A percentile compares a stretch with the other conserved stretches of the same genome.
Conservation (phyloP, 2,113 vertebrate genomes). For the Halichoeres trimaculatus region DNA sequence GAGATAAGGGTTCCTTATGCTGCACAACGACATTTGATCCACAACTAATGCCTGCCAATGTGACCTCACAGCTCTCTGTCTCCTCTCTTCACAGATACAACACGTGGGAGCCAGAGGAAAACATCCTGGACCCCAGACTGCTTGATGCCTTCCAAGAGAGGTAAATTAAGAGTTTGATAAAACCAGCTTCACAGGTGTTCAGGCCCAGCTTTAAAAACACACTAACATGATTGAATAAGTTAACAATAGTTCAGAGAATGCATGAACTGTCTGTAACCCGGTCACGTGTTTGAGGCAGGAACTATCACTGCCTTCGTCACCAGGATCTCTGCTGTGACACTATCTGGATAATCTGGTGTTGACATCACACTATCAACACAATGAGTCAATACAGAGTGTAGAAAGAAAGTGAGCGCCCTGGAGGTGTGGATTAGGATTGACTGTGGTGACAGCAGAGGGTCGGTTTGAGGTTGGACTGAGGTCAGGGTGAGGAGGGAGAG, state of each 20-base stretch:
- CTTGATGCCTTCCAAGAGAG: conserved; percentile 82
- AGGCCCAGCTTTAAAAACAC: not conserved
- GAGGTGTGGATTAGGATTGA: conserved; percentile 32
- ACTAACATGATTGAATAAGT: conserved; percentile 12
- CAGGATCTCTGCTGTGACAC: not conserved
- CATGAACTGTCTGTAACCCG: not conserved
- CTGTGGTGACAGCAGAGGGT: conserved; percentile 16
- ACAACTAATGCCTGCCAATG: not conserved
- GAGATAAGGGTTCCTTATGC: not conserved
- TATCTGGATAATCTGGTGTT: not conserved
- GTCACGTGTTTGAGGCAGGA: not conserved
- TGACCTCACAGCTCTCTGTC: conserved; percentile 17
- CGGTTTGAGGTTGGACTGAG: conserved; percentile 28
- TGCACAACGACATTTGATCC: not conserved
- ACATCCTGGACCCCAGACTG: conserved; percentile 82
- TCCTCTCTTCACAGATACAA: conserved; percentile 76
- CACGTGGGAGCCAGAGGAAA: conserved; percentile 84
- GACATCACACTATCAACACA: not conserved
- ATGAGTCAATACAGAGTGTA: not conserved
- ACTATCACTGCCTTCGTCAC: not conserved
- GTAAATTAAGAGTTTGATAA: conserved; percentile 47
- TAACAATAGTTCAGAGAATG: conserved; percentile 3
- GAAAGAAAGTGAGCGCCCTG: not conserved
- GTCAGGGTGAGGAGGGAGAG: conserved; percentile 30
- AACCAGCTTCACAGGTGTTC: not conserved